These are phyloP conservation scores for Drosophila micromelanica DNA, from an alignment of 1,140 invertebrate genomes.

Conservation along the genomic window DNA sequence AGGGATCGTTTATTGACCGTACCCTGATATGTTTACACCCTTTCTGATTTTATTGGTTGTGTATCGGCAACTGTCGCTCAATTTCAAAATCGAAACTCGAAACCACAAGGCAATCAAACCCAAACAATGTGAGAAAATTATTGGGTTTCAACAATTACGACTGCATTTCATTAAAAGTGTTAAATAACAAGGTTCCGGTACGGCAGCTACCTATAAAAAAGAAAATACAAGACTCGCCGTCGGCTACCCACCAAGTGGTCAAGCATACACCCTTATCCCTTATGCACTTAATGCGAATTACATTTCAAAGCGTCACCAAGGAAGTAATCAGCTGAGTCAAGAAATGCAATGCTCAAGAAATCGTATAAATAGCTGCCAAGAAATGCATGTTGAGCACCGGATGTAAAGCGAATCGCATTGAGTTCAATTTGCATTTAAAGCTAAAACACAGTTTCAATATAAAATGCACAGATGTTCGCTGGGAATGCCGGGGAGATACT, in stretches of 20 bases:
- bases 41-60: not conserved
- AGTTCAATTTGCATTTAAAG: conserved; percentile 53
- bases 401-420: conserved; percentile 37
- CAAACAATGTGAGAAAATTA: conserved; percentile 57
- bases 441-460: conserved; percentile 13
- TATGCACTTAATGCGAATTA: conserved; percentile 22
- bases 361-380: conserved; percentile 60
- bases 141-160: conserved; percentile 62
- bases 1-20: conserved; percentile 23
- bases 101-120: conserved; percentile 69
- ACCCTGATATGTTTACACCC: conserved; percentile 40
- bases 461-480: conserved; percentile 47
- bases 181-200: conserved; percentile 66
- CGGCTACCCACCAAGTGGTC: conserved; percentile 29
- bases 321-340: conserved; percentile 60
- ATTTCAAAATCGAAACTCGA: conserved; percentile 51
- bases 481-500: conserved; percentile 3
- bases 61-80: conserved; percentile 15
- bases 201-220: not conserved
- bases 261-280: conserved; percentile 4
- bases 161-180: conserved; percentile 24
- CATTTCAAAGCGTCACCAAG: conserved; percentile 40
- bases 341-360: conserved; percentile 46
- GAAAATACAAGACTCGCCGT: not conserved
- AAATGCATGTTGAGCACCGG: conserved; percentile 40